A percentile compares a stretch with the other conserved stretches of the same genome.
Evolutionary conservation across 2,113 vertebrate genomes (phyloP).

Genomic region (Hippocampus mohnikei): DNA sequence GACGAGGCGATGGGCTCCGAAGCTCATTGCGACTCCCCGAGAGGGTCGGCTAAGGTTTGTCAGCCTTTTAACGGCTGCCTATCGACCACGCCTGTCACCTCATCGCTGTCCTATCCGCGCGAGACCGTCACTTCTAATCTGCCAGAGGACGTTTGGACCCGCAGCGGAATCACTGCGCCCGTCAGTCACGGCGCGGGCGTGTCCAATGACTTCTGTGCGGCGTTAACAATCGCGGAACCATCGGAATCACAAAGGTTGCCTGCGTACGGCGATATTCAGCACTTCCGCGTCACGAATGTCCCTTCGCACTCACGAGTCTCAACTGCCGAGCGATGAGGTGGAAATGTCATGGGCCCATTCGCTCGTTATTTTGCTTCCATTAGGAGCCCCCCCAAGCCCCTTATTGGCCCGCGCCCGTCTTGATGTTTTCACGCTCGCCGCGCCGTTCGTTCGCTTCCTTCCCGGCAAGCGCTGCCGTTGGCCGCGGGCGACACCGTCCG

Average conservation of each 20-base stretch:
- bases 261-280: no score
- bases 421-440: slow-evolving; percentile 17
- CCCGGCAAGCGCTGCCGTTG: slow-evolving; percentile 19
- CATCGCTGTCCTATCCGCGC: slow-evolving; percentile 51
- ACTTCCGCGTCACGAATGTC: neutral
- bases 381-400: slow-evolving; percentile 6
- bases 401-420: slow-evolving; percentile 7
- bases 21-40: slow-evolving; percentile 48
- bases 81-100: slow-evolving; percentile 48
- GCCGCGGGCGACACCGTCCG: slow-evolving; percentile 20
- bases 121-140: slow-evolving; percentile 49
- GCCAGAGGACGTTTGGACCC: slow-evolving; percentile 26
- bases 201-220: no score
- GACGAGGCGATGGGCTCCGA: slow-evolving; percentile 44
- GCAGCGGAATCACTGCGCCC: neutral
- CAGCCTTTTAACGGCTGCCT: slow-evolving; percentile 54
- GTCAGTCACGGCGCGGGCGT: neutral
- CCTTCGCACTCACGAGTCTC: neutral
- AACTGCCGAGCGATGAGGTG: slow-evolving; percentile 8
- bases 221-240: no score
- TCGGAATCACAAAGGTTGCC: no score
- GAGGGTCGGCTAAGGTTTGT: slow-evolving; percentile 13
- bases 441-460: slow-evolving; percentile 33
- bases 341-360: slow-evolving; percentile 17
- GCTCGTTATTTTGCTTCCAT: slow-evolving; percentile 30